These are phyloP conservation scores for Aplochiton taeniatus DNA, from an alignment of 2,797 vertebrate genomes.

Conservation along the genomic window DNA sequence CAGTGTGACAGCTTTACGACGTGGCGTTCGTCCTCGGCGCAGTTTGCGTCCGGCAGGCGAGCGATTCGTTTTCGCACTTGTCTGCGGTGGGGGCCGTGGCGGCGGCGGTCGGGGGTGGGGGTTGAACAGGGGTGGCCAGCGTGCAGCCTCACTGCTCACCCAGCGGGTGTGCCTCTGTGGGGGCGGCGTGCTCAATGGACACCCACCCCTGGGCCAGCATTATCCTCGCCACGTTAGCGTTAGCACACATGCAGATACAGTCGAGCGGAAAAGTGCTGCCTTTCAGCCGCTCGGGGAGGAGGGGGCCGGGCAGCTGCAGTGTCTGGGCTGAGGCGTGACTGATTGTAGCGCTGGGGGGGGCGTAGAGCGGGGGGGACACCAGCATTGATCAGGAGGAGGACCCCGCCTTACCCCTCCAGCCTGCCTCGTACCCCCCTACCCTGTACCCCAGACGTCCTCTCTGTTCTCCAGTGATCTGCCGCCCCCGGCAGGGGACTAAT, in stretches of 20 bases:
- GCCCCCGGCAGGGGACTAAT: constrained; percentile 1
- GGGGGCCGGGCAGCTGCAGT: constrained; percentile 22
- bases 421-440: background rate
- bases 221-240: constrained; percentile 29
- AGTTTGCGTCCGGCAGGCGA: too few relatives aligned
- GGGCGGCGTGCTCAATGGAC: constrained; percentile 23
- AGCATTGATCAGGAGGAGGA: too few relatives aligned
- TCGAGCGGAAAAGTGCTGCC: constrained; percentile 26
- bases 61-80: constrained; percentile 44
- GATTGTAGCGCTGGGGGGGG: constrained; percentile 34
- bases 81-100: constrained; percentile 19
- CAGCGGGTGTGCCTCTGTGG: constrained; percentile 24
- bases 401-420: background rate
- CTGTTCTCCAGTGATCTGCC: background rate
- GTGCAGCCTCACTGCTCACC: constrained; percentile 20
- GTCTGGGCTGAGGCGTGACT: constrained; percentile 44
- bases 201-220: constrained; percentile 29
- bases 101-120: constrained; percentile 25
- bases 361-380: constrained; percentile 2
- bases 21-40: too few relatives aligned
- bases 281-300: constrained; percentile 7
- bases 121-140: constrained; percentile 21
- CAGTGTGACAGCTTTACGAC: constrained; percentile 35
- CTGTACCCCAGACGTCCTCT: background rate
- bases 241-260: constrained; percentile 24